These are phyloP conservation scores for Hippopotamus amphibius DNA, from an alignment of 2,113 vertebrate species.

Conservation along the genomic window DNA sequence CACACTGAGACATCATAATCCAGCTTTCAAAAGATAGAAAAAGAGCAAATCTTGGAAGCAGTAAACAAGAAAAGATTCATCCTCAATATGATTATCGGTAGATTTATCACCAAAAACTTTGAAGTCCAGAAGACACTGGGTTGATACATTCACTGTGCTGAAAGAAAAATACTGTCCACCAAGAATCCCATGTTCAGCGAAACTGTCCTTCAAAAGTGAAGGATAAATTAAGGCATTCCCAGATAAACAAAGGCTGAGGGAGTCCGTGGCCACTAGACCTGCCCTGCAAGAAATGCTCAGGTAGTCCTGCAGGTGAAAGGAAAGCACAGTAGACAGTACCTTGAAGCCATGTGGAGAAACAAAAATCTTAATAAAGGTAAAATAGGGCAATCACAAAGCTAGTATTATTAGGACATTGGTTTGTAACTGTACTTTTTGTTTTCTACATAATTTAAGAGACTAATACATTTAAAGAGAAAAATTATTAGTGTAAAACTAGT, in stretches of 20 bases:
- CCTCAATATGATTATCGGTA: not conserved
- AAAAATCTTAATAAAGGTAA: not conserved
- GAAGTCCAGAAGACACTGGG: not conserved
- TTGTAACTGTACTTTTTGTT: not conserved
- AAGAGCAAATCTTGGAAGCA: not conserved
- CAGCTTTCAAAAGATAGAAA: not conserved
- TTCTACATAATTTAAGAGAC: not conserved
- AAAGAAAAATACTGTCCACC: not conserved
- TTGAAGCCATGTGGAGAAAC: not conserved
- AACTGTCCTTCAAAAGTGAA: not conserved
- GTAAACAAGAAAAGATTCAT: not conserved
- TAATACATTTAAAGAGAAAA: not conserved
- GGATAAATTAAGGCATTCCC: not conserved
- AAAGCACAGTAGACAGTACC: not conserved
- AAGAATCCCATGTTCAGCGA: not conserved
- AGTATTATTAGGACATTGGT: not conserved
- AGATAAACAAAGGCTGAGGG: not conserved
- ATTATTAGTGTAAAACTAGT: not conserved
- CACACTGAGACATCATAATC: not conserved
- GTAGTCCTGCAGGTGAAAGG: not conserved
- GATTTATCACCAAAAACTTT: not conserved
- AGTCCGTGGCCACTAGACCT: not conserved
- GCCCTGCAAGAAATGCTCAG: not conserved
- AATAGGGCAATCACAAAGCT: not conserved
- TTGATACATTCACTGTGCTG: not conserved